Evolutionary conservation across 1,140 invertebrate species (phyloP).

Genomic region (Teleopsis dalmanni): DNA sequence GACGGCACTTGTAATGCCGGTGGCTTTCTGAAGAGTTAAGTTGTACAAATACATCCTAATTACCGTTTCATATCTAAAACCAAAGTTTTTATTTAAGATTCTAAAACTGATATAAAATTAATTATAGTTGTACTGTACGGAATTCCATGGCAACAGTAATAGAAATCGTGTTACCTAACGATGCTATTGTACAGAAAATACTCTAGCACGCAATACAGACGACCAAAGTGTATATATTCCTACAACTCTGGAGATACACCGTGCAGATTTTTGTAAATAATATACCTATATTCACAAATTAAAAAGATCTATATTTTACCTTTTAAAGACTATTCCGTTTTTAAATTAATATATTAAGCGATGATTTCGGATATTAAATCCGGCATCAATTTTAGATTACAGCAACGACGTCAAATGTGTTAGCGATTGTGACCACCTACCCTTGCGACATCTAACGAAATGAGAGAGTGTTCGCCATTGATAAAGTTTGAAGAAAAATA

Average conservation of each 20-base stretch:
- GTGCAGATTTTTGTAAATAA: constrained; percentile 20
- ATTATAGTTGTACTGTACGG: constrained; percentile 28
- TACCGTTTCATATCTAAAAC: too few species aligned
- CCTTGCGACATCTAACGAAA: too few species aligned
- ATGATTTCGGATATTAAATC: too few species aligned
- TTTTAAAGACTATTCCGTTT: too few species aligned
- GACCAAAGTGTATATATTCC: constrained; percentile 42
- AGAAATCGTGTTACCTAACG: constrained; percentile 38
- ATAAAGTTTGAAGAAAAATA: too few species aligned
- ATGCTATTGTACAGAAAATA: constrained; percentile 40
- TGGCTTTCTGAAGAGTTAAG: constrained; percentile 91
- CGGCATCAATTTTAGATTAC: too few species aligned
- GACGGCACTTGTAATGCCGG: constrained; percentile 92
- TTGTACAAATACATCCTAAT: constrained; percentile 96
- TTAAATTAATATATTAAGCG: too few species aligned
- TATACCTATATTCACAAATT: not conserved
- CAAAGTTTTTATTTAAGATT: too few species aligned
- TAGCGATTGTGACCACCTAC: too few species aligned
- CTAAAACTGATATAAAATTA: not conserved
- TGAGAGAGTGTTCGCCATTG: too few species aligned
- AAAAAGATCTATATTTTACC: not conserved
- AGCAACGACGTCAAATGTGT: too few species aligned
- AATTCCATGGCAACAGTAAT: constrained; percentile 41
- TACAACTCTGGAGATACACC: constrained; percentile 43
- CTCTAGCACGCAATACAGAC: constrained; percentile 39